phyloP scores from a whole-genome alignment of 2,797 vertebrate species.

The Melanitta fusca region DNA sequence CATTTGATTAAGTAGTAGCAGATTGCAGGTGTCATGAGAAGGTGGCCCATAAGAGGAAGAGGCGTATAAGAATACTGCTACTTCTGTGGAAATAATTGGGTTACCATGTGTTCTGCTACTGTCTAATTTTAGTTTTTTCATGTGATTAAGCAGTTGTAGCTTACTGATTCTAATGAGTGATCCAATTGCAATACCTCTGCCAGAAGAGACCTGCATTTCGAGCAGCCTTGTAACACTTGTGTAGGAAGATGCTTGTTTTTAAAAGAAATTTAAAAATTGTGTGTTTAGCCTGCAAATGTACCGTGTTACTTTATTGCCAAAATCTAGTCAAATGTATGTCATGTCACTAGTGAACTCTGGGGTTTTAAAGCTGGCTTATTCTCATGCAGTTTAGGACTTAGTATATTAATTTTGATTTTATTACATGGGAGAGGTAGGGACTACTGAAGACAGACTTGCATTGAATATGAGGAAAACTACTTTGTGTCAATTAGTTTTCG shows the following conservation, averaged over 20 bases:
- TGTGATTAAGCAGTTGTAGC: constrained; percentile 15
- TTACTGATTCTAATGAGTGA: constrained; percentile 46
- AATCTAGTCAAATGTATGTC: not conserved
- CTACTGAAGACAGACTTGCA: not conserved
- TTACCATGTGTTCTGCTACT: constrained; percentile 59
- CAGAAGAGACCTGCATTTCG: constrained; percentile 8
- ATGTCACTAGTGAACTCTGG: not conserved
- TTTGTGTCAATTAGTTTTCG: not conserved
- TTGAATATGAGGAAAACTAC: not conserved
- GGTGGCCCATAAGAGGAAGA: constrained; percentile 40
- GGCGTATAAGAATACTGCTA: constrained; percentile 22
- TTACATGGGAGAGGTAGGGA: not conserved
- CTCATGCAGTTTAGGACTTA: not conserved
- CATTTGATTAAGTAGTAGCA: constrained; percentile 22
- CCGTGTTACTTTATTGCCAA: not conserved
- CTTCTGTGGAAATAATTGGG: constrained; percentile 50
- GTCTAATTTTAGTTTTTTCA: not conserved
- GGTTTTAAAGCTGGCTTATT: not conserved
- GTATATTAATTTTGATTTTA: not conserved
- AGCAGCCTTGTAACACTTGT: not conserved
- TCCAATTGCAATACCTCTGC: not conserved
- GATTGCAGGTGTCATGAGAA: constrained; percentile 39
- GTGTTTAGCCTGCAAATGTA: not conserved
- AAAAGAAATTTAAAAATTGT: not conserved
- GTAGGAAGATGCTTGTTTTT: constrained; percentile 8